These are phyloP conservation scores for Melitaea athalia DNA, from an alignment of 2,888 invertebrate genomes.

Conservation along the genomic window DNA sequence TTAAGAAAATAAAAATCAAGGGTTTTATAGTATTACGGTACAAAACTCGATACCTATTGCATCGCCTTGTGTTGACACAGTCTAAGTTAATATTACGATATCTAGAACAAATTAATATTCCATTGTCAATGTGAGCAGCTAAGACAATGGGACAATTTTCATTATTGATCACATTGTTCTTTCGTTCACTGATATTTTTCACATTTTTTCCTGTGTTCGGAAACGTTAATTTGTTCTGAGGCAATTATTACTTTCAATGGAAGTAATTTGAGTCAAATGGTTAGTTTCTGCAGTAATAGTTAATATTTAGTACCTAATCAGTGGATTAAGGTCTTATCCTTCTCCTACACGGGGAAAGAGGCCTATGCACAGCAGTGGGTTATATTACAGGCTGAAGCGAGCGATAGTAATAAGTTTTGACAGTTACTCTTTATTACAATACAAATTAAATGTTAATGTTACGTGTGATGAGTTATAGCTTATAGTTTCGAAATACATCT, in stretches of 20 bases:
- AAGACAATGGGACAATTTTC: slow-evolving; percentile 14
- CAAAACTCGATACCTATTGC: not conserved
- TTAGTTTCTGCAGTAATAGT: not conserved
- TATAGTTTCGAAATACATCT: no score
- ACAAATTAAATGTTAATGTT: no score
- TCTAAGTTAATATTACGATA: not conserved
- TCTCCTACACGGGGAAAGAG: no score
- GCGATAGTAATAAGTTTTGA: no score
- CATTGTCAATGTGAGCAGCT: slow-evolving; percentile 7
- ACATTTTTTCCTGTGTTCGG: not conserved
- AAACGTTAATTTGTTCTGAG: not conserved
- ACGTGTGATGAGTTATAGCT: no score
- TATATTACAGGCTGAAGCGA: no score
- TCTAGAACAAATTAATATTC: not conserved
- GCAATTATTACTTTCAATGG: not conserved
- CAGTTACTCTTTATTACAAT: no score
- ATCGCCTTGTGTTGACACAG: not conserved
- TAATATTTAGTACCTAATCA: not conserved
- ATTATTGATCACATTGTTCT: slow-evolving; percentile 9
- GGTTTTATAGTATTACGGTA: no score
- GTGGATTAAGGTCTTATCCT: no score
- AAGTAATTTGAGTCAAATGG: not conserved
- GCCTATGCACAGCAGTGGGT: no score
- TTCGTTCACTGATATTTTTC: not conserved
- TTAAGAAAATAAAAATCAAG: no score